Conservation (phyloP, 1,140 invertebrate species). For the Trichonephila inaurata region DNA sequence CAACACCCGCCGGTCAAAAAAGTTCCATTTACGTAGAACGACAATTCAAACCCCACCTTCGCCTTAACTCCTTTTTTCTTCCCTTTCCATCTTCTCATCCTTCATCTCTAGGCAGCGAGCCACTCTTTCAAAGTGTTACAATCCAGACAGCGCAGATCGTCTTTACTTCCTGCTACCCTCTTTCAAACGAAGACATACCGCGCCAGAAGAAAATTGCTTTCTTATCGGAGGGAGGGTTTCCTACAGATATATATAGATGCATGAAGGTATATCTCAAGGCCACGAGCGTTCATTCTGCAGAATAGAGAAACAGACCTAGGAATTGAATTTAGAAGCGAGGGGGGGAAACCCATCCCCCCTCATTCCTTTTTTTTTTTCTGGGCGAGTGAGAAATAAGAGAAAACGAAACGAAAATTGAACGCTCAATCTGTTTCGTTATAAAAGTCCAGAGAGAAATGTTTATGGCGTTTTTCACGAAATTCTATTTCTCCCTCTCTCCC, state of each 20-base stretch:
- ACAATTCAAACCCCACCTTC: not conserved
- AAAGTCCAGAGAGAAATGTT: constrained; percentile 67
- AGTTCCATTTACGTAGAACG: not conserved
- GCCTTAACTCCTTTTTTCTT: not conserved
- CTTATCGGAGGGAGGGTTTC: not conserved
- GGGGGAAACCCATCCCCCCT: not conserved
- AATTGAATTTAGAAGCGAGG: constrained; percentile 41
- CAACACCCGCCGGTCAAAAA: not conserved
- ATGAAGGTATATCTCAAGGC: constrained; percentile 41
- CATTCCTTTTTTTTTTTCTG: not conserved
- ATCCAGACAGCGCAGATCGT: not conserved
- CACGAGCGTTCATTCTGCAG: not conserved
- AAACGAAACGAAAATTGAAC: constrained; percentile 57
- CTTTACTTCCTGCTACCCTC: not conserved
- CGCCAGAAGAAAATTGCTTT: constrained; percentile 17
- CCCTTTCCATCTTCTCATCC: not conserved
- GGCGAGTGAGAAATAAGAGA: not conserved
- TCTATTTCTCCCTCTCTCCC: not conserved
- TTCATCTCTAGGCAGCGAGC: not conserved
- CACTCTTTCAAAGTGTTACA: constrained; percentile 13
- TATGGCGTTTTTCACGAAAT: constrained; percentile 62
- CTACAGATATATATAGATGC: not conserved
- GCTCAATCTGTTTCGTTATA: constrained; percentile 68
- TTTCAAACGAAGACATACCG: not conserved
- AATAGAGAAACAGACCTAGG: not conserved